phyloP scores from a whole-genome alignment of 2,797 vertebrate genomes.

The Brachymystax lenok region DNA sequence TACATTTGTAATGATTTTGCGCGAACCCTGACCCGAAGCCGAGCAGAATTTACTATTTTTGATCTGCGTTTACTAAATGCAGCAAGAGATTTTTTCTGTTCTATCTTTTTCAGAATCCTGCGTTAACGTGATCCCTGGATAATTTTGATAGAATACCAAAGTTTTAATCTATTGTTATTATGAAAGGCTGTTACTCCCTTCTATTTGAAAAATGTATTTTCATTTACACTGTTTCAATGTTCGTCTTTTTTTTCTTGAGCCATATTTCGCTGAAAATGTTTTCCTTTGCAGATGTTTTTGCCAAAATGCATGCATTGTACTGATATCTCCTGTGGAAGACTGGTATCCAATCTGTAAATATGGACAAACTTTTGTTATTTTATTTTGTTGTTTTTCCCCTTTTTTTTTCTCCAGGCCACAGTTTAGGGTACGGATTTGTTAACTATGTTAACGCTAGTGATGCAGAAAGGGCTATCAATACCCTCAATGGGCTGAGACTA shows the following conservation, averaged over 20 bases:
- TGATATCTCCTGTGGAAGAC: constrained; percentile 43
- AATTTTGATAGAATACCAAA: background rate
- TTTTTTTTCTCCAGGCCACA: constrained; percentile 90
- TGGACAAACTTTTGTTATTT: constrained; percentile 77
- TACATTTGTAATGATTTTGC: too few species aligned
- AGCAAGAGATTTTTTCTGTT: background rate
- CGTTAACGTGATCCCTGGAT: background rate
- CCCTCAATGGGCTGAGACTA: constrained; percentile 97
- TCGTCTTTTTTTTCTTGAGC: background rate
- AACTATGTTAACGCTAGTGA: constrained; percentile 98
- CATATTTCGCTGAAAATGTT: constrained; percentile 13
- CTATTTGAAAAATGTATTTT: background rate
- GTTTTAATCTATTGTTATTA: background rate
- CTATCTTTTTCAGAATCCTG: background rate
- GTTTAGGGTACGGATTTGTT: constrained; percentile 99
- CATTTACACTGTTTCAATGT: constrained; percentile 1
- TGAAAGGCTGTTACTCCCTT: background rate
- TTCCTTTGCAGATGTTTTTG: constrained; percentile 30
- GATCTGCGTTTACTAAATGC: too few species aligned
- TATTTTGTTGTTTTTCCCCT: constrained; percentile 80
- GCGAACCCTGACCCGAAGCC: too few species aligned
- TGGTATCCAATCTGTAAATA: constrained; percentile 56
- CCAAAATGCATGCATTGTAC: constrained; percentile 37
- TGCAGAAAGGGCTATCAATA: constrained; percentile 98
- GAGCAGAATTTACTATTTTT: too few species aligned